Base-by-base conservation (phyloP, 2,888 invertebrate genomes). In the Chloroclysta siterata region DNA sequence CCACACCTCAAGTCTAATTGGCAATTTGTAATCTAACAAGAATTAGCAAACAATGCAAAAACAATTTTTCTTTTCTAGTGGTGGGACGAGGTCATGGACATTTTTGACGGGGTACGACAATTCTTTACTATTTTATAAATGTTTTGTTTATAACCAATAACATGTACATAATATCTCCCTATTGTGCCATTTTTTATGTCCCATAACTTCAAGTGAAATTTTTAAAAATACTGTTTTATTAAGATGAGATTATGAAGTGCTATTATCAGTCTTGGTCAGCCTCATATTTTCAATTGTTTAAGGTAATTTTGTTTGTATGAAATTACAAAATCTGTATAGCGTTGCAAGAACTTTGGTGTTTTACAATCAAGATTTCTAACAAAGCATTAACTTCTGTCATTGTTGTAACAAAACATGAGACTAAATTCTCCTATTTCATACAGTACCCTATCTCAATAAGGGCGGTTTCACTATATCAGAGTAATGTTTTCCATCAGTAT, bases 31-130 rank as follows among this genome's bases (percentile, higher is more conserved):
- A 51, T 46, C 44, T 58, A 60, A 60, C 51, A 17, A 22, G 73
- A 72, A 46, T 44, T 39, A 56, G 48, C 56, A 69, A 64, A 54
- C 62, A 65, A 44, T 71, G 66, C 83, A 82, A 76, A 80, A 77
- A 81, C 79, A 78, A 89, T 94, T 94, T 95, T 93, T 94, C 88
- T 95, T 94, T 96, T 97, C 95, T 96, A 97, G 97, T 97, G 97
- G 97, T 97, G 97, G 97, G 97, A 97, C 96, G 97, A 97, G 95
- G 97, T 97, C 94, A 97, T 97, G 97, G 97, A 97, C 95, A 97
- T 97, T 94, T 97, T 97, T 95, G 97, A 97, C 89, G 97, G 97
- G 97, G 97, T 97, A 97, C 95, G 97, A 94, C 87, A 83, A 81
- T 90, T 94, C 93, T 90, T 85, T 83, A 83, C 79, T 85, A 82